Evolutionary conservation across 2,113 vertebrate genomes (phyloP), one percentile per base, ranked within the genome.

Genomic region (Parus major): DNA sequence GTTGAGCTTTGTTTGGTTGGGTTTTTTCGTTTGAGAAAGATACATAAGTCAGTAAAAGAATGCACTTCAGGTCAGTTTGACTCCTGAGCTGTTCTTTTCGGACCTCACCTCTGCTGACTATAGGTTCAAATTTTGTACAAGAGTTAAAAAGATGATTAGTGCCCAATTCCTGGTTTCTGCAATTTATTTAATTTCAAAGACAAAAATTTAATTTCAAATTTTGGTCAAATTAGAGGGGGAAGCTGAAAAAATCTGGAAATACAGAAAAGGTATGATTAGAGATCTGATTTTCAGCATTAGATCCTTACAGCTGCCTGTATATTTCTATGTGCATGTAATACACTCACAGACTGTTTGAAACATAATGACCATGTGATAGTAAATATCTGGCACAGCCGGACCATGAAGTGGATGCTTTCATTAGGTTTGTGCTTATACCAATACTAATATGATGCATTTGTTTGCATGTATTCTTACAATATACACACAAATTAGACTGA

Each of bases 1-100:
- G 91, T 86, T 93, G 91, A 93, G 94, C 64, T 92, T 90, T 96
- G 92, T 94, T 93, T 96, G 83, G 41, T 96, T 82, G 75, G 59
- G 76, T 20, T 92, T 92, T 94, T 90, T 90, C 55, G 6, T 60
- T 93, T 0, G 7, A 76, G 64, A 95, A 92, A 83, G 75, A 96
- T 41, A 79, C 0, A 59, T 52, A 96, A 93, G 82, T 77, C 82
- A 88, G 92, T 81, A 71, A 88, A 94, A 78, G 52, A 90, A 88
- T 28, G 50, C 23, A 60, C n/a, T 84, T 83, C 60, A 76, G 72
- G 69, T 76, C 72, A 88, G 31, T 86, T 86, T 88, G 92, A 72
- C 56, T 68, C 82, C 24, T 44, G 14, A 71, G 11, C 22, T 88
- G 20, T 59, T 93, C 23, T 72, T 70, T 81, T 86, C 93, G 89